Percentiles rank a stretch among this genome's conserved stretches.
These are phyloP conservation scores for Semicossyphus pulcher DNA, from an alignment of 2,113 vertebrate species.

Conservation along the genomic window DNA sequence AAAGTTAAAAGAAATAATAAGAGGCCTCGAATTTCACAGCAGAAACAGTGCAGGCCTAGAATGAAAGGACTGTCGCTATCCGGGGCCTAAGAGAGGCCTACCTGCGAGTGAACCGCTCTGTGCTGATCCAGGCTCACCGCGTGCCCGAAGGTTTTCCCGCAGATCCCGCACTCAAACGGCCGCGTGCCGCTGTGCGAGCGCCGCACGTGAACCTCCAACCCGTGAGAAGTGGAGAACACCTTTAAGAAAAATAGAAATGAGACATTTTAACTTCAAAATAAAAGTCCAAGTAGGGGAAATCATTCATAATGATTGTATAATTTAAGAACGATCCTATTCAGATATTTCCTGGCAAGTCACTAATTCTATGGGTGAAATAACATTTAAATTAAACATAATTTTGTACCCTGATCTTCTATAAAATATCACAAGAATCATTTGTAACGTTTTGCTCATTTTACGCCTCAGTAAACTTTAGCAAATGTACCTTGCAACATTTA, in stretches of 20 bases:
- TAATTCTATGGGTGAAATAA: background rate
- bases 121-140: constrained; percentile 97
- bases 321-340: no score
- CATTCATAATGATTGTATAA: no score
- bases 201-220: constrained; percentile 94
- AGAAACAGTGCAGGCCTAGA: background rate
- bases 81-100: constrained; percentile 52
- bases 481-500: constrained; percentile 98
- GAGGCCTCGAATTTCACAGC: background rate
- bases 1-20: background rate
- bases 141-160: constrained; percentile 96
- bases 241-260: constrained; percentile 56
- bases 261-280: background rate
- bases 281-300: background rate
- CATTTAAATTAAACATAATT: background rate
- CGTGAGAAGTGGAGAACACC: constrained; percentile 95
- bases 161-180: constrained; percentile 94
- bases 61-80: no score
- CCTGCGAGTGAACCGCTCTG: constrained; percentile 94
- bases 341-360: background rate
- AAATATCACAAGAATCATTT: background rate
- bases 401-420: background rate
- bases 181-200: constrained; percentile 94
- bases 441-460: background rate
- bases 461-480: background rate